A percentile compares a stretch with the other conserved stretches of the same genome.
These are phyloP conservation scores for Tipula lateralis DNA, from an alignment of 2,888 invertebrate species.

Conservation along the genomic window DNA sequence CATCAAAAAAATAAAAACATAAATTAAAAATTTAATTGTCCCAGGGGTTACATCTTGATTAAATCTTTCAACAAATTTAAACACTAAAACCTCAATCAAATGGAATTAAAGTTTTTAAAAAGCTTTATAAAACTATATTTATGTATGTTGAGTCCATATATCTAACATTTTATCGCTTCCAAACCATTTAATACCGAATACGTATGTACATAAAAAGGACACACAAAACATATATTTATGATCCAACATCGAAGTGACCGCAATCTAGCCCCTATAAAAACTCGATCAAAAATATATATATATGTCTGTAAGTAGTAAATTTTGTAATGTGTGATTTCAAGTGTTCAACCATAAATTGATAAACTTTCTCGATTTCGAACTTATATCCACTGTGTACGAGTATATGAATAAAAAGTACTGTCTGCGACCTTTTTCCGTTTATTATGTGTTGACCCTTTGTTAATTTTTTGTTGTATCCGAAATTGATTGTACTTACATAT, in stretches of 20 bases:
- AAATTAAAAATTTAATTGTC: not conserved
- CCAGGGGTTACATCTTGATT: not conserved
- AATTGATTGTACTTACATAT: not conserved
- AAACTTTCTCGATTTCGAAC: not conserved
- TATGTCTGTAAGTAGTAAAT: not conserved
- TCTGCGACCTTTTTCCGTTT: not conserved
- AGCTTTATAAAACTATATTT: not conserved
- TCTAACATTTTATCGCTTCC: not conserved
- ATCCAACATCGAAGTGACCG: not conserved
- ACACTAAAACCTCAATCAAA: not conserved
- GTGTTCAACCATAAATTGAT: not conserved
- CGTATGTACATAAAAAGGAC: not conserved
- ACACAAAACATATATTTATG: not conserved
- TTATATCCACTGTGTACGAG: not conserved
- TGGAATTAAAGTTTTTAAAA: not conserved
- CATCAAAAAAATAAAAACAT: not conserved
- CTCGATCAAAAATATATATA: not conserved
- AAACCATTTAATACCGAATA: not conserved
- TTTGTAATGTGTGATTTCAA: not conserved
- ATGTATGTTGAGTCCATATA: not conserved
- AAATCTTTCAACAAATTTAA: not conserved
- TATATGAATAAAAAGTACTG: not conserved
- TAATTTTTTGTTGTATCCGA: not conserved
- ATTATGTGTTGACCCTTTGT: not conserved
- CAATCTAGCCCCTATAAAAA: not conserved